Percentiles rank a stretch among this genome's conserved stretches.
phyloP scores from a whole-genome alignment of 2,888 invertebrate genomes.

The Drosophila rubida region DNA sequence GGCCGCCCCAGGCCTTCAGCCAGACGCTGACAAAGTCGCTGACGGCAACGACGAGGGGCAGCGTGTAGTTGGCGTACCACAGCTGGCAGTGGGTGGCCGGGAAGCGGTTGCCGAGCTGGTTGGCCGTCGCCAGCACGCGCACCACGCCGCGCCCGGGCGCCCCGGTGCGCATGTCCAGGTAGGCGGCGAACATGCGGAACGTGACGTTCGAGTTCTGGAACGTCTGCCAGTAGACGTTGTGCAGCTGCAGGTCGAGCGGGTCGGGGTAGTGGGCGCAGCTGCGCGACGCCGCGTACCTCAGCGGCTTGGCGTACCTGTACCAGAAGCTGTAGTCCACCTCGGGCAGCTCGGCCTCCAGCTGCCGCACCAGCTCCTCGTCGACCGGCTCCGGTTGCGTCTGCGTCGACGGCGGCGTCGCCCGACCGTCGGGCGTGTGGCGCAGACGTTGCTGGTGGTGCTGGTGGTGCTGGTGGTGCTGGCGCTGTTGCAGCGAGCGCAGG shows the following conservation, averaged over 20 bases:
- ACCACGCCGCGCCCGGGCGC: conserved; percentile 89
- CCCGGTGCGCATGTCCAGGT: conserved; percentile 91
- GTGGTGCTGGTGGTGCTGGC: background rate
- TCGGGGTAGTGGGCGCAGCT: conserved; percentile 92
- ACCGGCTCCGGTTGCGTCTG: conserved; percentile 48
- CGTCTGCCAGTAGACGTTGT: conserved; percentile 97
- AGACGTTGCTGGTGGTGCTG: background rate
- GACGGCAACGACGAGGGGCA: conserved; percentile 90
- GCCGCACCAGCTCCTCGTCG: conserved; percentile 46
- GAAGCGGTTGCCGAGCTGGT: conserved; percentile 89
- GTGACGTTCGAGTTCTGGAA: conserved; percentile 91
- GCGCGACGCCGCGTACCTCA: conserved; percentile 24
- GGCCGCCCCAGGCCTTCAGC: conserved; percentile 95
- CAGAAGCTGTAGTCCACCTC: conserved; percentile 68
- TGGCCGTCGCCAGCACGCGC: conserved; percentile 93
- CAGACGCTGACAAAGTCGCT: conserved; percentile 88
- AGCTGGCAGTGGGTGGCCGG: conserved; percentile 91
- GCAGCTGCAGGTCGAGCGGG: conserved; percentile 94
- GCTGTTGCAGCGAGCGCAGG: background rate
- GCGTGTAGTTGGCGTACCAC: conserved; percentile 92
- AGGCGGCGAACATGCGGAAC: conserved; percentile 95
- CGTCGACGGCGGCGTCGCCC: background rate
- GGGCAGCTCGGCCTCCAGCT: conserved; percentile 62
- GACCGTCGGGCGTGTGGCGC: background rate
- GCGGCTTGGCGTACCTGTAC: conserved; percentile 59